A percentile compares a stretch with the other conserved stretches of the same genome.
Conservation (phyloP, 2,888 invertebrate genomes). For the Anticlea derivata region DNA sequence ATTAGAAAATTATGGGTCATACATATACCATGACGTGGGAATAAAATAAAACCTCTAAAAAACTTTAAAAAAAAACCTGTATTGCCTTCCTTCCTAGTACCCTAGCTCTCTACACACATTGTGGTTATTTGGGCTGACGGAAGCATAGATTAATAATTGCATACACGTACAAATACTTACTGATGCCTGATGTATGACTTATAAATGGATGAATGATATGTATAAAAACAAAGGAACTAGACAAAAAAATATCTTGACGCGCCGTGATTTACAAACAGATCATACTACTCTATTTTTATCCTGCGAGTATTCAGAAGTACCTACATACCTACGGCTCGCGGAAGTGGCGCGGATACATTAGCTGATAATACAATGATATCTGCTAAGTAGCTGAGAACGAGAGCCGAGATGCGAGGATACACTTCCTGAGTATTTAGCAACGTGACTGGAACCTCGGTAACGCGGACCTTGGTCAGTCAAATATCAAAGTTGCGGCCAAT, state of each 20-base stretch:
- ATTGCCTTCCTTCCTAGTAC: too few relatives aligned
- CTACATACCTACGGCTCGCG: constrained; percentile 16
- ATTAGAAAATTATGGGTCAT: too few relatives aligned
- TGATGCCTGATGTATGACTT: too few relatives aligned
- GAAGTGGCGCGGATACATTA: constrained; percentile 20
- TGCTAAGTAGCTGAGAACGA: constrained; percentile 22
- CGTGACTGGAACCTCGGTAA: constrained; percentile 10
- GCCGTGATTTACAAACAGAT: neutral
- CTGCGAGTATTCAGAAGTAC: neutral
- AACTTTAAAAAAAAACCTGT: too few relatives aligned
- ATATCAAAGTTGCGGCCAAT: too few relatives aligned
- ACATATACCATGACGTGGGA: too few relatives aligned
- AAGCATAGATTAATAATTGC: too few relatives aligned
- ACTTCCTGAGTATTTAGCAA: constrained; percentile 20
- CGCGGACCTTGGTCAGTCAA: constrained; percentile 7
- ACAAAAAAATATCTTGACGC: neutral
- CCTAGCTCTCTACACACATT: neutral
- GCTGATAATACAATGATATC: constrained; percentile 20
- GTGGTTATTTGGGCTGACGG: neutral
- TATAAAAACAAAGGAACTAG: neutral
- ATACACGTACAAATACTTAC: too few relatives aligned
- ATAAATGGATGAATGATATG: neutral
- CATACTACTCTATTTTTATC: constrained; percentile 5
- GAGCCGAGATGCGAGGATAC: constrained; percentile 16
- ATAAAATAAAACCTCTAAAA: too few relatives aligned